Evolutionary conservation across 1,140 invertebrate species (phyloP), one percentile per base, ranked within the genome.

Genomic region (Forficula auricularia): DNA sequence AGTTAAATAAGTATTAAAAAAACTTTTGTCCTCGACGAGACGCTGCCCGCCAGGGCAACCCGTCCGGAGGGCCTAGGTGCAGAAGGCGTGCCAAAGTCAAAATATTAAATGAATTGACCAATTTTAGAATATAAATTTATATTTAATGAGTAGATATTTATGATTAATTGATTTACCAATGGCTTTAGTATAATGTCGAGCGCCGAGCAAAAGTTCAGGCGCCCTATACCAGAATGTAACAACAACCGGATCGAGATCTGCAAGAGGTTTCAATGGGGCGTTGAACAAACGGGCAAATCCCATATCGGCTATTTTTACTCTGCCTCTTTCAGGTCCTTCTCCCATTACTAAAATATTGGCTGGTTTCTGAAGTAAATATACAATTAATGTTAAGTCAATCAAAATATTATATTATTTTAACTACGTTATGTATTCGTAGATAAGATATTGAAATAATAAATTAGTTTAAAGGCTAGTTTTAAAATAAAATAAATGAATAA

Each of bases 151-250:
- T n/a, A n/a, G n/a, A n/a, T n/a, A n/a, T n/a, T n/a, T n/a, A n/a
- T n/a, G n/a, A n/a, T n/a, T n/a, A n/a, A n/a, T n/a, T n/a, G n/a
- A n/a, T n/a, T n/a, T 69, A 90, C 86, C 86, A 55, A 98, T 98
- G 48, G 92, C 92, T 72, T 97, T 97, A 9, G 92, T 97, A 54
- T 98, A 98, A 76, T 98, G 94, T 43, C 94, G 75, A 39, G 94
- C 92, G 37, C 92, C 94, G 32, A 99, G 67, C 33, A 99, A 63
- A 37, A 99, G 64, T 68, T 99, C 95, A 2, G 94, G 94, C 9
- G 94, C 94, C 59, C 94, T 72, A 63, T 98, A 99, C 96, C 96
- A 99, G 70, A 99, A 99, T 47, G 96, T 99, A 10, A 99, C 96
- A 35, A 99, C 96, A 16, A 99, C 96, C 36, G 96, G 96, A 73